phyloP scores from a whole-genome alignment of 1,140 invertebrate genomes.

The Psilanteris sp. region DNA sequence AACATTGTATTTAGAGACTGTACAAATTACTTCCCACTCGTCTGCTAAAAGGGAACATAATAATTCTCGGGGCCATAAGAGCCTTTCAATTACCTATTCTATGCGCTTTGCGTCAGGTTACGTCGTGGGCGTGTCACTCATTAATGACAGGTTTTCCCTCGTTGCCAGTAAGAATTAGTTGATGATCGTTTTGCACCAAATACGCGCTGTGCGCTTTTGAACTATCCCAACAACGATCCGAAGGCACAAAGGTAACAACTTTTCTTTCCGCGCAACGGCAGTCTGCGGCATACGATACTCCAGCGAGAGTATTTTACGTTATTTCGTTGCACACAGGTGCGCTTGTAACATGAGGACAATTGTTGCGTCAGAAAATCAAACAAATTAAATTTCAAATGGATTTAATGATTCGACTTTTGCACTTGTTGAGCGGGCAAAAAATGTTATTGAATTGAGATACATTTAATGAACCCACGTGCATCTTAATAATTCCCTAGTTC shows the following conservation, averaged over 20 bases:
- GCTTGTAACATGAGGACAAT: constrained; percentile 13
- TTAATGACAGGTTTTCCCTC: constrained; percentile 65
- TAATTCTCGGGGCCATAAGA: constrained; percentile 41
- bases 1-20: constrained; percentile 45
- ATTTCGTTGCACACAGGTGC: constrained; percentile 1
- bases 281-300: no score
- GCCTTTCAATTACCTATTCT: constrained; percentile 57
- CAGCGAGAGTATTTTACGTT: constrained; percentile 15
- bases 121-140: constrained; percentile 49
- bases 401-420: constrained; percentile 13
- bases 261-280: constrained; percentile 4
- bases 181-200: constrained; percentile 34
- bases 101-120: constrained; percentile 34
- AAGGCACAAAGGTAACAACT: constrained; percentile 4
- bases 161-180: constrained; percentile 71
- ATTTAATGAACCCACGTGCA: no score
- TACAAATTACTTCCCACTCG: constrained; percentile 49
- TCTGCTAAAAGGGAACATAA: constrained; percentile 45
- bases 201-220: constrained; percentile 8
- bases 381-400: constrained; percentile 7
- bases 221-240: constrained; percentile 5
- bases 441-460: constrained; percentile 2
- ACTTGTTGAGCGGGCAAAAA: constrained; percentile 3
- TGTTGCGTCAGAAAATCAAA: not conserved
- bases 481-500: no score